These are phyloP conservation scores for Oryzaephilus surinamensis DNA, from an alignment of 1,140 invertebrate species.

Conservation along the genomic window DNA sequence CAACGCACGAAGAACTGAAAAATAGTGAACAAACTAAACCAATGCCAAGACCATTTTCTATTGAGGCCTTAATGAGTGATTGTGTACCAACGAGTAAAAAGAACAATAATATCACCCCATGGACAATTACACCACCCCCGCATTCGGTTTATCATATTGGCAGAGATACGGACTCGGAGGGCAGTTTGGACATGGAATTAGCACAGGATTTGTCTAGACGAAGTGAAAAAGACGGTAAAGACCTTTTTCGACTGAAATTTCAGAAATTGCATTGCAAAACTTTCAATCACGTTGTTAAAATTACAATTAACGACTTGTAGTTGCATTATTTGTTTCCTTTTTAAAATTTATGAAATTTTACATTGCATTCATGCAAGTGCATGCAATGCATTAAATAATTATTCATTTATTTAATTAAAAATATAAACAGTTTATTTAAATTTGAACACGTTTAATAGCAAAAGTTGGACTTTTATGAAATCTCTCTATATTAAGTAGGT, in stretches of 20 bases:
- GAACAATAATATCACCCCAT: slow-evolving; percentile 10
- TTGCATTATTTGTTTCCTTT: not conserved
- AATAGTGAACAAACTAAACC: slow-evolving; percentile 24
- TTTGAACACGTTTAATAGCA: too few relatives aligned
- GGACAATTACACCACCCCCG: slow-evolving; percentile 8
- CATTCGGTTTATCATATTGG: slow-evolving; percentile 15
- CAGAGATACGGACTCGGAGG: slow-evolving; percentile 33
- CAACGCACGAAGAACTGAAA: slow-evolving; percentile 6
- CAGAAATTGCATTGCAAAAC: too few relatives aligned
- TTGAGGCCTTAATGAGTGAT: slow-evolving; percentile 35
- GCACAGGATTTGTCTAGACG: slow-evolving; percentile 33
- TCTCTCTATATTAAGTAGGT: too few relatives aligned
- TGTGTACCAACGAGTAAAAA: slow-evolving; percentile 24
- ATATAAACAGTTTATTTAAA: too few relatives aligned
- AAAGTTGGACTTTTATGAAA: too few relatives aligned
- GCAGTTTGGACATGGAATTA: slow-evolving; percentile 33
- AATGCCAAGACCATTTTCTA: slow-evolving; percentile 34
- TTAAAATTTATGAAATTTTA: not conserved
- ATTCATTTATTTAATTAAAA: too few relatives aligned
- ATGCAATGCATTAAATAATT: too few relatives aligned
- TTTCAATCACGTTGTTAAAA: too few relatives aligned
- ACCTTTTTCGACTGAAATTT: not conserved
- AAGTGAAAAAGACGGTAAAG: slow-evolving; percentile 29
- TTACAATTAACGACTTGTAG: not conserved
- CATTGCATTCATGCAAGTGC: too few relatives aligned